These are phyloP conservation scores for Lathronympha strigana DNA, from an alignment of 2,888 invertebrate genomes.

Conservation along the genomic window DNA sequence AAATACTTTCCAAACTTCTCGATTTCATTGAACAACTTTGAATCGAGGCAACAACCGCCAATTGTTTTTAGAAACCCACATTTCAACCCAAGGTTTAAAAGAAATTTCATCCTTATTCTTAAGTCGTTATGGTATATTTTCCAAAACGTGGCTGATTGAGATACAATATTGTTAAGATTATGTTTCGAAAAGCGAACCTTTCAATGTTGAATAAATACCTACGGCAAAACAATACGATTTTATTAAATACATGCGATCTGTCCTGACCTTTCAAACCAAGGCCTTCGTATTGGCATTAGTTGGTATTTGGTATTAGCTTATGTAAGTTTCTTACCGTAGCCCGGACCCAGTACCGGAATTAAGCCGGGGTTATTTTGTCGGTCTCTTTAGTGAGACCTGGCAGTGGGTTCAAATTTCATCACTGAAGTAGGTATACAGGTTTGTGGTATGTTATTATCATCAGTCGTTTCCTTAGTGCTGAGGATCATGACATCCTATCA, in stretches of 20 bases:
- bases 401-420: no score
- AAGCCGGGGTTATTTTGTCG: neutral
- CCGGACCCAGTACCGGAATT: neutral
- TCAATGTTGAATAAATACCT: conserved; percentile 5
- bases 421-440: no score
- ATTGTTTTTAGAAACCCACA: neutral
- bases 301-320: neutral
- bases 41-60: neutral
- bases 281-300: neutral
- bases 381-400: no score
- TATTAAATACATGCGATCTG: conserved; percentile 17
- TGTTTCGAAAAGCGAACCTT: conserved; percentile 1
- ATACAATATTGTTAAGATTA: neutral
- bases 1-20: conserved; percentile 15
- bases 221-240: conserved; percentile 21
- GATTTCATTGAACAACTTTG: conserved; percentile 27
- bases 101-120: neutral
- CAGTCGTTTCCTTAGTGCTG: no score
- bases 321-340: no score
- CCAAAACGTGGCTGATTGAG: neutral
- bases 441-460: no score
- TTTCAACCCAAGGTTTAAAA: neutral
- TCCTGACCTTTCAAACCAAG: conserved; percentile 1
- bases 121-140: neutral
- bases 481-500: no score